A percentile compares a stretch with the other conserved stretches of the same genome.
Evolutionary conservation across 2,888 invertebrate genomes (phyloP).

Genomic region (Pasiphila rectangulata): DNA sequence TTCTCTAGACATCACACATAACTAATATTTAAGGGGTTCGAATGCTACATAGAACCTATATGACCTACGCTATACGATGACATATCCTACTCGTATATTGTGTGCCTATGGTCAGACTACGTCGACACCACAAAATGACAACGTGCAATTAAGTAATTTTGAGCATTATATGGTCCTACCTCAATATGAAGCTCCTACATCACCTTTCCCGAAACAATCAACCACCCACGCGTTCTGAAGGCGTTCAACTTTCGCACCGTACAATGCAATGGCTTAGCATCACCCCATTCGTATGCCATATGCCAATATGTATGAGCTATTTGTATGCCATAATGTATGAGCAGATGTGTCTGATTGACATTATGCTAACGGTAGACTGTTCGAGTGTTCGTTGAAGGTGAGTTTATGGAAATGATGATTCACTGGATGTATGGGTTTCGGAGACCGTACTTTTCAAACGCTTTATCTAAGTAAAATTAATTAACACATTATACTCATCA

Average conservation of each 20-base stretch:
- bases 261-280: conserved; percentile 15
- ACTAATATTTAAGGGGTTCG: too few species aligned
- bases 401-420: conserved; percentile 1
- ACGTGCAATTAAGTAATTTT: too few species aligned
- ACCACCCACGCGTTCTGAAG: conserved; percentile 16
- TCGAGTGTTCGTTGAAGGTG: conserved; percentile 10
- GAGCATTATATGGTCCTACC: too few species aligned
- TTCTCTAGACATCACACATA: too few species aligned
- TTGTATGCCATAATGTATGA: conserved; percentile 27
- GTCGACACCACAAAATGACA: too few species aligned
- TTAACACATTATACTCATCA: too few species aligned
- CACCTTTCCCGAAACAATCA: conserved; percentile 5
- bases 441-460: too few species aligned
- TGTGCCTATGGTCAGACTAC: too few species aligned
- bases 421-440: not conserved
- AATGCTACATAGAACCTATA: too few species aligned
- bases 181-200: conserved; percentile 4
- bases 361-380: conserved; percentile 17
- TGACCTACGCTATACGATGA: too few species aligned
- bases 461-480: too few species aligned
- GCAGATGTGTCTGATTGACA: conserved; percentile 20
- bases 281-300: conserved; percentile 13
- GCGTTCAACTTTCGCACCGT: conserved; percentile 14
- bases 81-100: too few species aligned
- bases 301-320: conserved; percentile 18